Evolutionary conservation across 2,888 invertebrate species (phyloP), one percentile per base, ranked within the genome.

Genomic region (Luffia ferchaultella): DNA sequence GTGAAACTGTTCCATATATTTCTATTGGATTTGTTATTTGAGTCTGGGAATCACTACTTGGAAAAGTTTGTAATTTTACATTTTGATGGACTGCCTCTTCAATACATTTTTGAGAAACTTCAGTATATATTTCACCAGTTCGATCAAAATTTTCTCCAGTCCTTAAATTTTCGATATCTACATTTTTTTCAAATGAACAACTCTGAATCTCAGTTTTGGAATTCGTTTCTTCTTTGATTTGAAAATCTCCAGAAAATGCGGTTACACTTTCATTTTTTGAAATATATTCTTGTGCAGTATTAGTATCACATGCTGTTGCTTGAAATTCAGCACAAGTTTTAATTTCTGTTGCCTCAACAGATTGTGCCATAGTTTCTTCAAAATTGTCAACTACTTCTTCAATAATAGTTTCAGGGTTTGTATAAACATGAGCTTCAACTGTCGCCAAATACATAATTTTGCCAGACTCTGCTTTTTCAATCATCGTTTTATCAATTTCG

Each of bases 361-460:
- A 67, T 51, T 67, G 61, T 18, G 64, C 47, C 1, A 64, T 68
- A n/a, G 64, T 60, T 18, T 62, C 67, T 60, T 76, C 70, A 16
- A 70, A 66, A 50, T 68, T 60, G 54, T 70, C 60, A 1, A 60
- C 50, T 5, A 62, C 53, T 50, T 70, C 70, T 57, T 74, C 69
- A 45, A 77, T 67, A 46, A 83, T 74, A 1, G 73, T 70, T 46
- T 80, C 72, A 59, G 70, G 69, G 43, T 82, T 80, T 2, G 82
- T 79, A 18, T 75, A 82, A 3, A 76, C 73, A 50, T 83, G 83
- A 2, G 83, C 65, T 56, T 83, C 77, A n/a, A 82, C 80, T 40
- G 75, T 68, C 1, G 80, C 82, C 43, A 77, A 55, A 45, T 82
- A 83, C 48, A 64, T 77, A 62, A 50, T 69, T 66, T 12, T 60